These are phyloP conservation scores for Apamea crenata DNA, from an alignment of 2,888 invertebrate species.

Conservation along the genomic window DNA sequence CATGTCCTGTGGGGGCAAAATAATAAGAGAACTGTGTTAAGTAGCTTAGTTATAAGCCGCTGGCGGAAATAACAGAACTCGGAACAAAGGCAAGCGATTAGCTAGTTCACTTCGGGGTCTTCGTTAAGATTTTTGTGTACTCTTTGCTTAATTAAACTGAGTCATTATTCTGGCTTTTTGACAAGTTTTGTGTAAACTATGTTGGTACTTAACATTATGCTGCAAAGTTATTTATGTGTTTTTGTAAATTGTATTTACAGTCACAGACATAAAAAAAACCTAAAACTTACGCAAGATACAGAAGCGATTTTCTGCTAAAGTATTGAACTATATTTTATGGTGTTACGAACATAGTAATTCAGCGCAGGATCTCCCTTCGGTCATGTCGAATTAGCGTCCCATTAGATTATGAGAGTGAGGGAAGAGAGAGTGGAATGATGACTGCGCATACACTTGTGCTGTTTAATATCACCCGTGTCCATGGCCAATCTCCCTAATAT, in stretches of 20 bases:
- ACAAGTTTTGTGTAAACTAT: slow-evolving; percentile 31
- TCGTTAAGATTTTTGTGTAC: slow-evolving; percentile 43
- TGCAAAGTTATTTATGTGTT: slow-evolving; percentile 14
- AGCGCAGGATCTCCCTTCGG: not conserved
- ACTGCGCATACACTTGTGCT: not conserved
- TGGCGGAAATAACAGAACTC: slow-evolving; percentile 34
- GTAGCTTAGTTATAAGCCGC: slow-evolving; percentile 37
- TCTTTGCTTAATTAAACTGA: slow-evolving; percentile 50
- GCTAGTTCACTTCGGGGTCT: slow-evolving; percentile 41
- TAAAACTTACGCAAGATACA: not conserved
- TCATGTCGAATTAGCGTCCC: not conserved
- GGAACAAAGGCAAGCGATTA: slow-evolving; percentile 49
- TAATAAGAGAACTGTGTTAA: slow-evolving; percentile 53
- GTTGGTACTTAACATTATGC: slow-evolving; percentile 27
- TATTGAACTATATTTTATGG: not conserved
- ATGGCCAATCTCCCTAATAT: not conserved
- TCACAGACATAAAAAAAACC: not conserved
- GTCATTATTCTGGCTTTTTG: slow-evolving; percentile 47
- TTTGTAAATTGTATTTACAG: slow-evolving; percentile 2
- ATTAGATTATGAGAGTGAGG: not conserved
- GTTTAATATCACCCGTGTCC: not conserved
- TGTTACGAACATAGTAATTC: not conserved
- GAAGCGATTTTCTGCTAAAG: not conserved
- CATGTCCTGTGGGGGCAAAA: slow-evolving; percentile 49
- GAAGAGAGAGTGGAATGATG: not conserved